phyloP scores from a whole-genome alignment of 2,888 invertebrate species.

The Eretmocerus hayati region DNA sequence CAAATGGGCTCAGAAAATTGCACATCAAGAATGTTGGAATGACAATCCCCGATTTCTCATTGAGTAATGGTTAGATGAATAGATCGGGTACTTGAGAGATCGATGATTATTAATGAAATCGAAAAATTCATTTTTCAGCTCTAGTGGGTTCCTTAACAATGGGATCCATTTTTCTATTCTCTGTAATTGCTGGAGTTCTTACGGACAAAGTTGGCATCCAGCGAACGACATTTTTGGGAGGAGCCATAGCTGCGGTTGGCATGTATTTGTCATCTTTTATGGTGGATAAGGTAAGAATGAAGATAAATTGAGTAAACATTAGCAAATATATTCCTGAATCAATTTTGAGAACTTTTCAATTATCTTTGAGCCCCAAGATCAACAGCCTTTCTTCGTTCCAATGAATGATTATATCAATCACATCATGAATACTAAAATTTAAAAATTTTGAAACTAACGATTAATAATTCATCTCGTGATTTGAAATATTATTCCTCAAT shows the following conservation, averaged over 20 bases:
- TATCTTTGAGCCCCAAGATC: too few relatives aligned
- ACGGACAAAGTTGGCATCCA: constrained; percentile 82
- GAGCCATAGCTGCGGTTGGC: constrained; percentile 67
- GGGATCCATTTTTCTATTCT: constrained; percentile 82
- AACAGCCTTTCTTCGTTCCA: not conserved
- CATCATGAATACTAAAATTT: not conserved
- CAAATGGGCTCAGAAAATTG: too few relatives aligned
- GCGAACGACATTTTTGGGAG: constrained; percentile 75
- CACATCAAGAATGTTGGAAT: too few relatives aligned
- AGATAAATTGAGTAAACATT: too few relatives aligned
- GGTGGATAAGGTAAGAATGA: constrained; percentile 49
- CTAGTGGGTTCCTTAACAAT: constrained; percentile 82
- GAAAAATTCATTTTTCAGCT: constrained; percentile 63
- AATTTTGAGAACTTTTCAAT: too few relatives aligned
- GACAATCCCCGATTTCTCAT: too few relatives aligned
- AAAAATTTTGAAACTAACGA: constrained; percentile 5
- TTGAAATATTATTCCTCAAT: too few relatives aligned
- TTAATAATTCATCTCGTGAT: not conserved
- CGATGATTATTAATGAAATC: too few relatives aligned
- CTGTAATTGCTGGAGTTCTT: constrained; percentile 79
- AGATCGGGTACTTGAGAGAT: too few relatives aligned
- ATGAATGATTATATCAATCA: not conserved
- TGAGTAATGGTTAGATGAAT: too few relatives aligned
- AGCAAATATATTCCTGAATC: too few relatives aligned
- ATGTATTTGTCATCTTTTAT: constrained; percentile 76